A percentile compares a stretch with the other conserved stretches of the same genome.
Conservation (phyloP, 2,113 vertebrate genomes). For the Haemorhous mexicanus region DNA sequence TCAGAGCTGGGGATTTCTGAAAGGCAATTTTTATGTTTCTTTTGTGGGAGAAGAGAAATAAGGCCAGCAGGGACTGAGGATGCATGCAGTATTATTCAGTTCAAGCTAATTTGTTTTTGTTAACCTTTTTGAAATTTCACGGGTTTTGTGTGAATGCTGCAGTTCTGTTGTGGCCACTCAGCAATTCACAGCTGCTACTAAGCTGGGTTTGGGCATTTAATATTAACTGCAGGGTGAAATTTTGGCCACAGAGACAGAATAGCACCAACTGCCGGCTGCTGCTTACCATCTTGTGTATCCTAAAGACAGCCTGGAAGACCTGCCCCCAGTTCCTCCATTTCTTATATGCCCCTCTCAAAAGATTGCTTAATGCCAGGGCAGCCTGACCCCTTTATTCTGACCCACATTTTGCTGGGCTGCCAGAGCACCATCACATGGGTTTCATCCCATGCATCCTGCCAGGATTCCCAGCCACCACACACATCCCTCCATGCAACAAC, state of each 20-base stretch:
- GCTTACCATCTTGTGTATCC: background rate
- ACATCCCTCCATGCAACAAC: background rate
- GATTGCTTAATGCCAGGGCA: background rate
- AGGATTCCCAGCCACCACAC: background rate
- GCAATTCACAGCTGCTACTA: background rate
- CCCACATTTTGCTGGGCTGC: background rate
- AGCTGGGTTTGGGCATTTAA: background rate
- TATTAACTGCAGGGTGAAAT: background rate
- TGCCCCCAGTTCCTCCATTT: background rate
- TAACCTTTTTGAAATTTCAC: conserved; percentile 1
- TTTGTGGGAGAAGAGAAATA: background rate
- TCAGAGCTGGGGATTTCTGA: conserved; percentile 3
- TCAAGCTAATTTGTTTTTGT: background rate
- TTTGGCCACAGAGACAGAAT: background rate
- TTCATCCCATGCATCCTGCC: background rate
- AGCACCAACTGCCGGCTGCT: background rate
- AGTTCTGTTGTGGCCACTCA: background rate
- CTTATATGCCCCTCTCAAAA: background rate
- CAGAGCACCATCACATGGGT: background rate
- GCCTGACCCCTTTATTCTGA: background rate
- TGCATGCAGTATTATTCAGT: background rate
- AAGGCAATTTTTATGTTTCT: background rate
- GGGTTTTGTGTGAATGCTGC: background rate
- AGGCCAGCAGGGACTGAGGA: background rate
- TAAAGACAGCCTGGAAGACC: background rate